Percentiles rank a stretch among this genome's conserved stretches.
These are phyloP conservation scores for Eurypyga helias DNA, from an alignment of 2,113 vertebrate genomes.

Conservation along the genomic window DNA sequence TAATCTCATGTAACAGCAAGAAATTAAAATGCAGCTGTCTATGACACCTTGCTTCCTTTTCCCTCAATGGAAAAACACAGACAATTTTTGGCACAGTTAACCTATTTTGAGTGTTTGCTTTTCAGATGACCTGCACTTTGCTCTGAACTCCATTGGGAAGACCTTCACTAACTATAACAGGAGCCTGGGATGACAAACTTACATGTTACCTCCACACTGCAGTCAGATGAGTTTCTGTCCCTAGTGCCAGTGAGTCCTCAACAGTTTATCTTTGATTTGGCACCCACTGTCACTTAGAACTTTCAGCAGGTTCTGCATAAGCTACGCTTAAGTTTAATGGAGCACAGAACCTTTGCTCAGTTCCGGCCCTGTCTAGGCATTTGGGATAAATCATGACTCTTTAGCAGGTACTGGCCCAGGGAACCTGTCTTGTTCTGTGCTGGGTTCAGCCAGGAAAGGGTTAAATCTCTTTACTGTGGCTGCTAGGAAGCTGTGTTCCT, in stretches of 20 bases:
- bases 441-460: no score
- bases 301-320: not conserved
- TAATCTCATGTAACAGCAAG: not conserved
- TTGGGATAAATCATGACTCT: not conserved
- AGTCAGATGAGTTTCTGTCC: not conserved
- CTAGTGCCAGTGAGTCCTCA: not conserved
- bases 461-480: no score
- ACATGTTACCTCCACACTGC: not conserved
- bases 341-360: not conserved
- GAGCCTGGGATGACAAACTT: not conserved
- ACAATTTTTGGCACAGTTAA: not conserved
- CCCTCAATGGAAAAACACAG: not conserved
- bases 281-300: not conserved
- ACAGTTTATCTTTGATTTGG: not conserved
- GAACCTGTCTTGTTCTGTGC: no score
- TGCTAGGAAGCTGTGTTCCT: no score
- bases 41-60: not conserved
- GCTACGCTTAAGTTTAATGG: not conserved
- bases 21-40: not conserved
- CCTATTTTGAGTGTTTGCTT: not conserved
- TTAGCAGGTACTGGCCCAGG: not conserved
- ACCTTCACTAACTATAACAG: not conserved
- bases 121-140: not conserved
- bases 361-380: not conserved
- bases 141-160: not conserved